A percentile compares a stretch with the other conserved stretches of the same genome.
Evolutionary conservation across 1,140 invertebrate genomes (phyloP).

Genomic region (Alviniconcha marisindica): DNA sequence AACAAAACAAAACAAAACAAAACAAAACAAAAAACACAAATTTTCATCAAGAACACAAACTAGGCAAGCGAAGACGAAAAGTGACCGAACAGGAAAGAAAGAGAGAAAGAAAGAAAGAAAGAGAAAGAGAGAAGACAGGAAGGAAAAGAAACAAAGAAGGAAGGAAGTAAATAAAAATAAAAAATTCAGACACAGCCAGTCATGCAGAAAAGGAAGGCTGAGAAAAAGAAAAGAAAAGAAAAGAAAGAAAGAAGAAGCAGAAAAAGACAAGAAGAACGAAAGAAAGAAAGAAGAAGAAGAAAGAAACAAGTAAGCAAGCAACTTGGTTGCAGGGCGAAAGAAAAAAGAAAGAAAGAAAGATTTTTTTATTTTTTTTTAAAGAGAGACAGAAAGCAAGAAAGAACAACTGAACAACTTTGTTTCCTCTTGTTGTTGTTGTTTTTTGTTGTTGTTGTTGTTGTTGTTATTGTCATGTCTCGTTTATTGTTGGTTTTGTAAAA

Average conservation of each 20-base stretch:
- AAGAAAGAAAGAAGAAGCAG: too few relatives aligned
- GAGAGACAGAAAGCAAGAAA: background rate
- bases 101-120: constrained; percentile 1
- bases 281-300: background rate
- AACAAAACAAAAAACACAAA: background rate
- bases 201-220: background rate
- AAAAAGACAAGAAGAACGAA: too few relatives aligned
- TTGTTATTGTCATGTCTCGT: too few relatives aligned
- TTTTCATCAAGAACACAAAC: background rate
- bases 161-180: background rate
- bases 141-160: too few relatives aligned
- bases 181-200: background rate
- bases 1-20: background rate
- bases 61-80: background rate
- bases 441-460: too few relatives aligned
- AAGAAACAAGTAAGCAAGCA: too few relatives aligned
- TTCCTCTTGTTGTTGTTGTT: too few relatives aligned
- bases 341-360: constrained; percentile 5
- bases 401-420: too few relatives aligned
- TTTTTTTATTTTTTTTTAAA: background rate
- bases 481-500: too few relatives aligned
- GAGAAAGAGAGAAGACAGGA: too few relatives aligned
- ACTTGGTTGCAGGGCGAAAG: too few relatives aligned
- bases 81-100: background rate
- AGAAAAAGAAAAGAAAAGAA: too few relatives aligned